phyloP scores from a whole-genome alignment of 2,888 invertebrate species.

The Scaptomyza parva region DNA sequence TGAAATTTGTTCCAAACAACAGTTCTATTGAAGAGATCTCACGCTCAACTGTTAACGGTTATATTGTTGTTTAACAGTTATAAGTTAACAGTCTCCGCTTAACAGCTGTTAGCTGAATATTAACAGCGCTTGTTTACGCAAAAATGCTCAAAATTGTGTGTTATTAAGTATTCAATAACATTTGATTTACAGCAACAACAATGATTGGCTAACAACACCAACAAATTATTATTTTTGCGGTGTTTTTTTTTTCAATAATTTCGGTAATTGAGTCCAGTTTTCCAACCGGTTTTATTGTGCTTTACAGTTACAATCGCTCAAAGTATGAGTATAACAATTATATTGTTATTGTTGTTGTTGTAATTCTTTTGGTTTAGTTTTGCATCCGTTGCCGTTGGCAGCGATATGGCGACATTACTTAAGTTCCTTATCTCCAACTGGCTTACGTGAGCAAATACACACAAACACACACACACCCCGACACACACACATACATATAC shows the following conservation, averaged over 20 bases:
- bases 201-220: conserved; percentile 21
- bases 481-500: background rate
- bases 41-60: conserved; percentile 5
- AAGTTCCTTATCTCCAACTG: conserved; percentile 23
- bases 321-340: background rate
- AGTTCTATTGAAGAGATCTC: conserved; percentile 4
- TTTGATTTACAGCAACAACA: conserved; percentile 1
- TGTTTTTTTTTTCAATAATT: conserved; percentile 29
- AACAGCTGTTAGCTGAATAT: background rate
- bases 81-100: background rate
- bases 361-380: conserved; percentile 5
- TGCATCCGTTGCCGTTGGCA: conserved; percentile 5
- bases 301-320: background rate
- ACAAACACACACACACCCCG: conserved; percentile 12
- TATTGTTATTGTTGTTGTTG: conserved; percentile 6
- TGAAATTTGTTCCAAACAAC: background rate
- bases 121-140: background rate
- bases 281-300: conserved; percentile 34
- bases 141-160: conserved; percentile 13
- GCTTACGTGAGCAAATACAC: conserved; percentile 60
- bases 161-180: conserved; percentile 25
- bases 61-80: background rate
- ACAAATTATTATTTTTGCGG: conserved; percentile 23
- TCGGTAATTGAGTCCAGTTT: conserved; percentile 16
- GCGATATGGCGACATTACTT: conserved; percentile 2